Evolutionary conservation across 2,888 invertebrate genomes (phyloP).

Genomic region (Drymonia ruficornis): DNA sequence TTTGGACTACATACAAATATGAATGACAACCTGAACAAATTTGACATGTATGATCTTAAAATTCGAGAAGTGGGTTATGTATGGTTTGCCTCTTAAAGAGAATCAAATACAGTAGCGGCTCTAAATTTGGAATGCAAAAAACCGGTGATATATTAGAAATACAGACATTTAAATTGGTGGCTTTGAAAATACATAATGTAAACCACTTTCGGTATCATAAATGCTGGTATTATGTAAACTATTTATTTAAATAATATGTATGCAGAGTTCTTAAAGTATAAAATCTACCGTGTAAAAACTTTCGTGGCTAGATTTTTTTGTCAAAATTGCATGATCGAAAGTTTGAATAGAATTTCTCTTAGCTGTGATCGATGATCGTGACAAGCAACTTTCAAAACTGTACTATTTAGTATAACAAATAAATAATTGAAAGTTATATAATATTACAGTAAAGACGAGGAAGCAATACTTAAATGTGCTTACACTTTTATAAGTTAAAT

Average conservation of each 20-base stretch:
- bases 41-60: too few species aligned
- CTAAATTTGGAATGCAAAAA: neutral
- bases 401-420: slow-evolving; percentile 38
- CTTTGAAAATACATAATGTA: neutral
- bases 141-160: neutral
- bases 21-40: too few species aligned
- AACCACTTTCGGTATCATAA: neutral
- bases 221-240: neutral
- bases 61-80: too few species aligned
- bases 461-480: neutral
- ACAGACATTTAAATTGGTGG: neutral
- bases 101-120: slow-evolving; percentile 21
- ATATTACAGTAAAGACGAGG: slow-evolving; percentile 7
- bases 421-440: slow-evolving; percentile 37
- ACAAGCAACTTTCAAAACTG: slow-evolving; percentile 52
- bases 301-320: slow-evolving; percentile 36
- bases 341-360: slow-evolving; percentile 50
- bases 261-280: slow-evolving; percentile 7
- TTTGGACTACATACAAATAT: too few species aligned
- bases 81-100: slow-evolving; percentile 27
- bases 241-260: neutral
- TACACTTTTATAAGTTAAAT: neutral
- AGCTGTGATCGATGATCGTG: slow-evolving; percentile 53
- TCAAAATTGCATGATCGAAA: slow-evolving; percentile 45
- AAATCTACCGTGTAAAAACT: slow-evolving; percentile 41